Evolutionary conservation across 2,797 vertebrate species (phyloP), one percentile per base, ranked within the genome.

Genomic region (Poeciliopsis presidionis): DNA sequence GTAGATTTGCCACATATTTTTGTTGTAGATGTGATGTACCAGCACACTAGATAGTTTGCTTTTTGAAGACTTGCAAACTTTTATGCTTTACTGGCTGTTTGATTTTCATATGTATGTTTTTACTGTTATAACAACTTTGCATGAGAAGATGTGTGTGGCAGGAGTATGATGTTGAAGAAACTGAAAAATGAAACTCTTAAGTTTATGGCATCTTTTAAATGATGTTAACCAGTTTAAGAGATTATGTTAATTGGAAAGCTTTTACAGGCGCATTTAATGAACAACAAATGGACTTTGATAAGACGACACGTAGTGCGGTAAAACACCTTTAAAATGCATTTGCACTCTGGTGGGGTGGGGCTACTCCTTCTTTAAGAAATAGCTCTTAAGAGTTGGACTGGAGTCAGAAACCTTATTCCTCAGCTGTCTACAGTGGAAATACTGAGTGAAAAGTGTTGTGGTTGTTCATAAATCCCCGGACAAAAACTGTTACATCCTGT

Each of bases 11-110:
- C 36, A 72, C 51, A 41, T 83, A 47, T 91, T 85, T 87, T 86
- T 89, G 84, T 91, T 30, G 74, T 91, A 83, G 90, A 91, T 92
- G 82, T 85, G 89, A 84, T 82, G 47, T 75, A 87, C 33, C 57
- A 81, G 84, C 82, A 72, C 51, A 53, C 73, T 57, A 79, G 49
- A 86, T 83, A 74, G 80, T 63, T 53, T 46, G 79, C 41, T 80
- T 79, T 87, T 78, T 86, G 88, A 92, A 93, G 88, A 80, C 81
- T 89, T 76, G 12, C 91, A 86, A 79, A 84, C 90, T 93, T 92
- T 79, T 45, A 74, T 70, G 72, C 36, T 49, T 12, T 74, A 78
- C 55, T 45, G 73, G 73, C 69, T 86, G 65, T 43, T 46, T 20
- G 2, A 1, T 71, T 78, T 3, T 61, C 36, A 33, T 65, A 46